These are phyloP conservation scores for Priocnemis perturbator DNA, from an alignment of 2,888 invertebrate genomes.

Conservation along the genomic window DNA sequence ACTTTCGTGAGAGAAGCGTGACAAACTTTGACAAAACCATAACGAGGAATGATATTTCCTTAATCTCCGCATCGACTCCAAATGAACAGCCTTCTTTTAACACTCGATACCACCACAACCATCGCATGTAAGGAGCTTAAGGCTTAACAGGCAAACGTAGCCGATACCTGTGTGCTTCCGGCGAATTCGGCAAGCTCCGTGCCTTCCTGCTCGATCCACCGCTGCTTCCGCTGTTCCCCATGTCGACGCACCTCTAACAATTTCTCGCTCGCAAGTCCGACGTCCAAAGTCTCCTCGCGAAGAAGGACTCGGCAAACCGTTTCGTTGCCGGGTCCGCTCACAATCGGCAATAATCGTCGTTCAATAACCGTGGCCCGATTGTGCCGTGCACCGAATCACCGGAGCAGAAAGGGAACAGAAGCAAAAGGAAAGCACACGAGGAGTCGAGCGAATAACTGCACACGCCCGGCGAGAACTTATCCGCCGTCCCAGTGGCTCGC, in stretches of 20 bases:
- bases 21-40: no score
- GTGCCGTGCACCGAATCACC: neutral
- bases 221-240: slow-evolving; percentile 72
- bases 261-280: neutral
- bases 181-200: slow-evolving; percentile 87
- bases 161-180: slow-evolving; percentile 83
- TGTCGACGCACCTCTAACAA: slow-evolving; percentile 32
- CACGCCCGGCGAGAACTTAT: no score
- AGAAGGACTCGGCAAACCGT: neutral
- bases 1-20: no score
- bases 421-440: no score
- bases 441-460: no score
- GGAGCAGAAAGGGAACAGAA: neutral
- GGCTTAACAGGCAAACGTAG: no score
- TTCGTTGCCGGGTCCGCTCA: slow-evolving; percentile 4
- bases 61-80: no score
- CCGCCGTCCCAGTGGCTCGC: no score
- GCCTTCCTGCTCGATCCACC: slow-evolving; percentile 78
- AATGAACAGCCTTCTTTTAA: no score
- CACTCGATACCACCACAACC: no score
- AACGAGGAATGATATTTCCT: no score
- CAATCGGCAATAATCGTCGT: neutral
- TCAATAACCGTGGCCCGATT: neutral
- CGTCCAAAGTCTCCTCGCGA: neutral
- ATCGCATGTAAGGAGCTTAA: no score